Evolutionary conservation across 2,888 invertebrate genomes (phyloP).

Genomic region (Zygaena filipendulae): DNA sequence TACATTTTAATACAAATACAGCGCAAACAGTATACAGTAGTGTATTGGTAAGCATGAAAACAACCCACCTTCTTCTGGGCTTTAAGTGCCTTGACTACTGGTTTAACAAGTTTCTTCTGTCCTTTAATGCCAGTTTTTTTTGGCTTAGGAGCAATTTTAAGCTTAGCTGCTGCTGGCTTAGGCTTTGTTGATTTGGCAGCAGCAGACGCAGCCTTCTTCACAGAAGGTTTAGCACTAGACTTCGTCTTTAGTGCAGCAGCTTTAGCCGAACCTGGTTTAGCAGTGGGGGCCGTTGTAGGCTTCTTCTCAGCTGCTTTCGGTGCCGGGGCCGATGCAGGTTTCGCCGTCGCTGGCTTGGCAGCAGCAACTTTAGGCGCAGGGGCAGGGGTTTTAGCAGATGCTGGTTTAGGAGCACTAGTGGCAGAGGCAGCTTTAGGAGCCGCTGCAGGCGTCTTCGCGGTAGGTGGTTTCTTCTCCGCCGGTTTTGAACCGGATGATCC

Average conservation of each 20-base stretch:
- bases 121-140: slow-evolving; percentile 68
- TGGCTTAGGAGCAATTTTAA: slow-evolving; percentile 64
- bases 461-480: slow-evolving; percentile 52
- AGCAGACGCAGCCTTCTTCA: slow-evolving; percentile 60
- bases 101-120: slow-evolving; percentile 61
- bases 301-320: slow-evolving; percentile 51
- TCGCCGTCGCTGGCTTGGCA: slow-evolving; percentile 52
- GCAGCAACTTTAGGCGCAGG: slow-evolving; percentile 52
- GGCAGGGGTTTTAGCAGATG: slow-evolving; percentile 47
- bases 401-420: slow-evolving; percentile 36
- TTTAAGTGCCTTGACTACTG: slow-evolving; percentile 83
- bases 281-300: slow-evolving; percentile 40
- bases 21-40: too few relatives aligned
- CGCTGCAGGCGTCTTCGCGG: slow-evolving; percentile 53
- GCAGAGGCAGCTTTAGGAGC: slow-evolving; percentile 49
- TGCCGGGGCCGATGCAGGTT: slow-evolving; percentile 47
- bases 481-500: slow-evolving; percentile 52
- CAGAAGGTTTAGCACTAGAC: slow-evolving; percentile 61
- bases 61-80: slow-evolving; percentile 84
- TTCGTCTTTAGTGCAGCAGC: slow-evolving; percentile 59
- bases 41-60: too few relatives aligned
- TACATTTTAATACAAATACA: too few relatives aligned
- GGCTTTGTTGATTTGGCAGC: slow-evolving; percentile 55
- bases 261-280: slow-evolving; percentile 65
- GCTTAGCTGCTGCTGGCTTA: slow-evolving; percentile 57